A percentile compares a stretch with the other conserved stretches of the same genome.
phyloP scores from a whole-genome alignment of 2,113 vertebrate genomes.

The Aptenodytes patagonicus region DNA sequence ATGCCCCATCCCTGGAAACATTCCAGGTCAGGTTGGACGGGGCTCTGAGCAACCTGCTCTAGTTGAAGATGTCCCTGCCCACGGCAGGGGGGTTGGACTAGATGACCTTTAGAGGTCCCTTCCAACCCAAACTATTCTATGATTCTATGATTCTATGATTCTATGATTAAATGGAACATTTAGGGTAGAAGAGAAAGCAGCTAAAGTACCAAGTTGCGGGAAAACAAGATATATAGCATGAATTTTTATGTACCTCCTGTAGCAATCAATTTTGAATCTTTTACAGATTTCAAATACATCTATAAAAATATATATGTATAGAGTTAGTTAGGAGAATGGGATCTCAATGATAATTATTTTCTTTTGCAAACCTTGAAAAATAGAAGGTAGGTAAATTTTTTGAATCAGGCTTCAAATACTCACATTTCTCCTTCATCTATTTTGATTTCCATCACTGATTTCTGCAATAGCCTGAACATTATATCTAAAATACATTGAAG shows the following conservation, averaged over 20 bases:
- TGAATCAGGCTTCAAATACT: neutral
- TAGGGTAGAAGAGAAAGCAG: neutral
- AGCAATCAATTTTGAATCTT: neutral
- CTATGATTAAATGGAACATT: neutral
- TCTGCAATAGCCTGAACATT: neutral
- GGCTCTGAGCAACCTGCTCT: too few species aligned
- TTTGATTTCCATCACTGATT: neutral
- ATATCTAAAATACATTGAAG: neutral
- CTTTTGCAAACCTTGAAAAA: neutral
- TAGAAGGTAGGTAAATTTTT: neutral
- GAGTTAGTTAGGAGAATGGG: neutral
- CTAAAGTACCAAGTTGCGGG: neutral
- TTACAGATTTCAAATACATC: neutral
- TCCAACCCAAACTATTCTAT: neutral
- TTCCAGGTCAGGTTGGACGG: too few species aligned
- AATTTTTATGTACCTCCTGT: neutral
- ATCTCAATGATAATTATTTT: neutral
- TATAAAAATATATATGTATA: neutral
- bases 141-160: neutral
- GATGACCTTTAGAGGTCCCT: neutral
- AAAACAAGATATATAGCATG: neutral
- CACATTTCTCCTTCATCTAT: neutral
- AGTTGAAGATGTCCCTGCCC: too few species aligned
- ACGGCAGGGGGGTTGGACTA: too few species aligned
- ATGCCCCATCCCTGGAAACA: too few species aligned